Evolutionary conservation across 2,797 vertebrate genomes (phyloP).

Genomic region (Peromyscus nudipes): DNA sequence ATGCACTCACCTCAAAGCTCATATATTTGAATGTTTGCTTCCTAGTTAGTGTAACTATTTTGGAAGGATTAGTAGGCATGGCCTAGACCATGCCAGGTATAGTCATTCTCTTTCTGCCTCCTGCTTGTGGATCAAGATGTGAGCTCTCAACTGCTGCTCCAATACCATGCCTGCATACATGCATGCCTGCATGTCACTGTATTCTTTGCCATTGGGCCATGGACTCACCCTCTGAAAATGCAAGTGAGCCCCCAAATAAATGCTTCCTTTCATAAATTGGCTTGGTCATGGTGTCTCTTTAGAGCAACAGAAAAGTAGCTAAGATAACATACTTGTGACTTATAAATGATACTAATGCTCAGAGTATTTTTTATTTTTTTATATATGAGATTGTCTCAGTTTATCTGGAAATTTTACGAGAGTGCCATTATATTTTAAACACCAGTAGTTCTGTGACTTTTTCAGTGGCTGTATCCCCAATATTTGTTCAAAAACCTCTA

Average conservation of each 20-base stretch:
- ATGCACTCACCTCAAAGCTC: fast-evolving
- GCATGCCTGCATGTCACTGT: not conserved
- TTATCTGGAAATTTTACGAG: conserved; percentile 6
- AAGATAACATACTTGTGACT: not conserved
- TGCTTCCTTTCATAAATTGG: not conserved
- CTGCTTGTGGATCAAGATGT: not conserved
- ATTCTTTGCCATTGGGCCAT: not conserved
- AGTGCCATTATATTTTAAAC: not conserved
- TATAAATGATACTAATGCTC: not conserved
- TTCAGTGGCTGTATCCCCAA: not conserved
- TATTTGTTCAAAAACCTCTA: not conserved
- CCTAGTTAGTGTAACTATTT: not conserved
- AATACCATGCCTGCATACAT: too few species aligned
- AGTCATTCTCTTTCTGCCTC: not conserved
- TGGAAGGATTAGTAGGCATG: not conserved
- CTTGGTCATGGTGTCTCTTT: not conserved
- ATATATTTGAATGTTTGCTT: not conserved
- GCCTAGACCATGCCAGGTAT: not conserved
- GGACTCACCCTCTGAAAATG: not conserved
- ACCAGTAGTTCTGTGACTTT: not conserved
- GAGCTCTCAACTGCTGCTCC: not conserved
- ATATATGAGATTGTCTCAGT: not conserved
- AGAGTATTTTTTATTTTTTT: not conserved
- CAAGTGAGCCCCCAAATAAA: not conserved
- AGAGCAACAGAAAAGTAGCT: not conserved